Evolutionary conservation across 35 echinoderm and acorn worm genomes (phyloP).

Genomic region (Lytechinus pictus): DNA sequence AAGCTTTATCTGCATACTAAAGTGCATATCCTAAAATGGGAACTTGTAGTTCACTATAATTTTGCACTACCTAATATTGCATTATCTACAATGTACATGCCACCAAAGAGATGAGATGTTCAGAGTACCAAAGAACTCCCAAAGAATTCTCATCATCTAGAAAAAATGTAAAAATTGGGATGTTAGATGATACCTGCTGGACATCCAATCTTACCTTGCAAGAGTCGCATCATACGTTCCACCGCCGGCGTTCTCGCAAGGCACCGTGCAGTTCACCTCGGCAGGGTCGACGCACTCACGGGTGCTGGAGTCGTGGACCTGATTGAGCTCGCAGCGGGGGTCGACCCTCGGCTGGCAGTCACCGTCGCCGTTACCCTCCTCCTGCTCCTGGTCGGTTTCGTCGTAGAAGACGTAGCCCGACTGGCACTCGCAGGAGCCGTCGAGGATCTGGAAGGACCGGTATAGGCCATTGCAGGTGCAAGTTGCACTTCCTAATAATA

Average conservation of each 20-base stretch:
- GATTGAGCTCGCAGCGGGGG: constrained; percentile 76
- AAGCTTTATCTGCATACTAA: no score
- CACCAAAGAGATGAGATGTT: no score
- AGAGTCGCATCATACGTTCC: constrained; percentile 73
- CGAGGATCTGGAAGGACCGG: constrained; percentile 87
- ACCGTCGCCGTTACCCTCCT: constrained; percentile 81
- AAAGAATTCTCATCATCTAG: no score
- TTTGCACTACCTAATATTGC: no score
- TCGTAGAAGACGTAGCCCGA: constrained; percentile 91
- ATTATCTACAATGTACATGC: no score
- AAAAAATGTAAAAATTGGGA: no score
- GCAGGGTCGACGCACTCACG: constrained; percentile 76
- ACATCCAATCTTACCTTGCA: constrained; percentile 65
- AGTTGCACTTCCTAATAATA: constrained; percentile 55
- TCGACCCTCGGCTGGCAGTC: constrained; percentile 93
- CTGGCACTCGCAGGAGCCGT: constrained; percentile 92
- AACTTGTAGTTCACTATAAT: no score
- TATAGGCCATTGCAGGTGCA: constrained; percentile 82
- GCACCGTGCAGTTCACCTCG: constrained; percentile 53
- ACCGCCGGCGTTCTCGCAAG: constrained; percentile 47
- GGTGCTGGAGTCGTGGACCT: constrained; percentile 73
- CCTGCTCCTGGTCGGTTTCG: constrained; percentile 67
- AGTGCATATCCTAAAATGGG: no score
- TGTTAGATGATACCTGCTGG: no score
- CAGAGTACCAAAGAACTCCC: no score